Evolutionary conservation across 2,888 invertebrate genomes (phyloP).

Genomic region (Cheilosia grossa): DNA sequence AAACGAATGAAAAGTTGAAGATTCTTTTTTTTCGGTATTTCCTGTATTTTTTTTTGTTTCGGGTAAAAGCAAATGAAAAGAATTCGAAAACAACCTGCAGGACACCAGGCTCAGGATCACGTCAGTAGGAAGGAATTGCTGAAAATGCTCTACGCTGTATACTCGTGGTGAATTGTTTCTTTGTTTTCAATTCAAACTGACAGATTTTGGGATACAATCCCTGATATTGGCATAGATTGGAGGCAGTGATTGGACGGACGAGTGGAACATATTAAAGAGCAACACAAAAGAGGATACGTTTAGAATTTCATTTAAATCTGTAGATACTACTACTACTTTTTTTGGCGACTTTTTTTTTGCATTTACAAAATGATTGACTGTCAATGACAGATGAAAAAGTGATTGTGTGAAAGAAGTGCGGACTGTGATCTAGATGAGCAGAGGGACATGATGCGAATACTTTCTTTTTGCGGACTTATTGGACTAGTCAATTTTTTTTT

Average conservation of each 20-base stretch:
- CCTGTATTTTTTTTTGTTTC: constrained; percentile 4
- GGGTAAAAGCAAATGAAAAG: constrained; percentile 40
- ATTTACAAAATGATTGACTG: not conserved
- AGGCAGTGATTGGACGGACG: constrained; percentile 55
- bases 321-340: not conserved
- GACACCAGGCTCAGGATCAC: constrained; percentile 42
- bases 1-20: constrained; percentile 38
- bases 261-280: constrained; percentile 35
- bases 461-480: too few relatives aligned
- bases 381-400: not conserved
- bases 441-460: too few relatives aligned
- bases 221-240: constrained; percentile 43
- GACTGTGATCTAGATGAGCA: not conserved
- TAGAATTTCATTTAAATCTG: not conserved
- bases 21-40: constrained; percentile 33
- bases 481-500: too few relatives aligned
- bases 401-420: not conserved
- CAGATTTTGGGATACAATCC: constrained; percentile 57
- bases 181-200: constrained; percentile 62
- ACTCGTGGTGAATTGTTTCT: constrained; percentile 40
- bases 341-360: not conserved
- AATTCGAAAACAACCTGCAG: constrained; percentile 43
- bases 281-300: constrained; percentile 20
- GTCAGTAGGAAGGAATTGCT: constrained; percentile 35
- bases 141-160: constrained; percentile 23